Percentiles rank a stretch among this genome's conserved stretches.
These are phyloP conservation scores for Cyanoramphus novaezelandiae DNA, from an alignment of 2,113 vertebrate genomes.

Conservation along the genomic window DNA sequence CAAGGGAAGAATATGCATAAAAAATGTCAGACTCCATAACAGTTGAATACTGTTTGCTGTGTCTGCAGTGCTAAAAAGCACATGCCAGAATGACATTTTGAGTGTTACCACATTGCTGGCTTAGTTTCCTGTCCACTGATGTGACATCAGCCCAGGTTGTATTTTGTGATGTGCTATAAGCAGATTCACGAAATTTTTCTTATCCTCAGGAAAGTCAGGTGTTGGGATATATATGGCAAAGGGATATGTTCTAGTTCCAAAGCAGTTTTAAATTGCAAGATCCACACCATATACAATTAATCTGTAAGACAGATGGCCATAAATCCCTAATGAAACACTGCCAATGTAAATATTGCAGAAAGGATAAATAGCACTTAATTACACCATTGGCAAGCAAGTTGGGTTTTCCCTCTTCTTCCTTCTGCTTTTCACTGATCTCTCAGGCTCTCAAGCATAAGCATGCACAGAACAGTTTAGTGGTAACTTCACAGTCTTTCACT, in stretches of 20 bases:
- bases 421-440: neutral
- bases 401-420: neutral
- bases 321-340: conserved; percentile 37
- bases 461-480: fast-evolving
- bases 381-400: neutral
- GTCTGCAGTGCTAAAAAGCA: neutral
- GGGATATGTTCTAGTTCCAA: neutral
- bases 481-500: neutral
- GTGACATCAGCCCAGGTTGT: neutral
- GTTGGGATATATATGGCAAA: neutral
- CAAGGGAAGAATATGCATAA: neutral
- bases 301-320: conserved; percentile 38
- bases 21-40: neutral
- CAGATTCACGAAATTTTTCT: neutral
- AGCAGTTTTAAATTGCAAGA: conserved; percentile 13
- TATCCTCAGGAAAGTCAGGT: conserved; percentile 4
- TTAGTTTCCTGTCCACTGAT: neutral
- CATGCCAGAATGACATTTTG: neutral
- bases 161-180: neutral
- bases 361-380: conserved; percentile 44
- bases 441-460: neutral
- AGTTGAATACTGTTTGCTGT: neutral
- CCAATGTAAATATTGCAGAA: conserved; percentile 47
- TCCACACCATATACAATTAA: conserved; percentile 9
- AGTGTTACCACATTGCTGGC: neutral